phyloP scores from a whole-genome alignment of 1,140 invertebrate species.

The Drosophila watanabei region DNA sequence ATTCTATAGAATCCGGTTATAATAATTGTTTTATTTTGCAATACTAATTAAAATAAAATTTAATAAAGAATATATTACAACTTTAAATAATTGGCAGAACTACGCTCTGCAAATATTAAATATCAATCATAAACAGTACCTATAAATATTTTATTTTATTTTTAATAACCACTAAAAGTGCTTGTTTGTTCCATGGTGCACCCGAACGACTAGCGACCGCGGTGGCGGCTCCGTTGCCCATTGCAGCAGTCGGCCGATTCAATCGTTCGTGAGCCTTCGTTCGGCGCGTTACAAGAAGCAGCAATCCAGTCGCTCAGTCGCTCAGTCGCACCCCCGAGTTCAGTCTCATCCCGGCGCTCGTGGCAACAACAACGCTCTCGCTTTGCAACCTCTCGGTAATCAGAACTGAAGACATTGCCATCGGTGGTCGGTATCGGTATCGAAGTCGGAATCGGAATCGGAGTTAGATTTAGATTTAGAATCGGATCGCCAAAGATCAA shows the following conservation, averaged over 20 bases:
- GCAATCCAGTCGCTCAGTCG: conserved; percentile 15
- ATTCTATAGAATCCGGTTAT: too few relatives aligned
- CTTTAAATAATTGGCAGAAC: too few relatives aligned
- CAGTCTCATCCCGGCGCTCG: conserved; percentile 74
- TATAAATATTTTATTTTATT: background rate
- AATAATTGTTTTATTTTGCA: too few relatives aligned
- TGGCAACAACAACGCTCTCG: conserved; percentile 57
- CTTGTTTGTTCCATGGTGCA: background rate
- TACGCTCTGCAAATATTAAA: too few relatives aligned
- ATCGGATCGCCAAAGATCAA: conserved; percentile 11
- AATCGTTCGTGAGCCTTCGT: conserved; percentile 78
- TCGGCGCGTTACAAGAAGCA: conserved; percentile 68
- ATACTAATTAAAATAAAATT: too few relatives aligned
- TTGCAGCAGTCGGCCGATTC: conserved; percentile 67
- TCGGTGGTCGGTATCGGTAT: conserved; percentile 24
- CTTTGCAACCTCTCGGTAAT: conserved; percentile 5
- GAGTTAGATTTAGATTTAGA: too few relatives aligned
- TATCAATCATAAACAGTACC: too few relatives aligned
- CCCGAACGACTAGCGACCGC: background rate
- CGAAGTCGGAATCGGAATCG: conserved; percentile 4
- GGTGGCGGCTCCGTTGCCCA: conserved; percentile 45
- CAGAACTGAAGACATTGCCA: conserved; percentile 3
- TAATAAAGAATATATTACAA: too few relatives aligned
- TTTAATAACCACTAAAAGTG: background rate
- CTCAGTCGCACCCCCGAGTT: conserved; percentile 72